A percentile compares a stretch with the other conserved stretches of the same genome.
Evolutionary conservation across 2,797 vertebrate species (phyloP).

Genomic region (Sparus aurata): DNA sequence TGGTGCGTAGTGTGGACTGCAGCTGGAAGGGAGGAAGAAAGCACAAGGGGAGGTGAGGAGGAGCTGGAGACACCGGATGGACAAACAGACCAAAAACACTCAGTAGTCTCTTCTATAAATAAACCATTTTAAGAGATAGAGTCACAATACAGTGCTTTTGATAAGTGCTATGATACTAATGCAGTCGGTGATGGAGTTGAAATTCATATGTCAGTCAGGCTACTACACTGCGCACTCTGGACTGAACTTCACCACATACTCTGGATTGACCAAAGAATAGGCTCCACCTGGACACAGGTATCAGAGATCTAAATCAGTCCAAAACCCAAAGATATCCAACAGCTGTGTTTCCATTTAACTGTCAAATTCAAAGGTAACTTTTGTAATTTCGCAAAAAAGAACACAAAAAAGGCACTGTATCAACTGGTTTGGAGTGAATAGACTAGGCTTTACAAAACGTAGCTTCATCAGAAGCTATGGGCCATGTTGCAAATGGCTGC

Average conservation of each 20-base stretch:
- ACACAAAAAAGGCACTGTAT: too few relatives aligned
- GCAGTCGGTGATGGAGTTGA: neutral
- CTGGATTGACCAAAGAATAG: neutral
- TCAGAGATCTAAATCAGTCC: neutral
- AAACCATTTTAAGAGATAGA: conserved; percentile 24
- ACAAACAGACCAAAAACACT: conserved; percentile 37
- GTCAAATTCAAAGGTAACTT: too few relatives aligned
- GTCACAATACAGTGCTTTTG: neutral
- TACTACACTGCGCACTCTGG: too few relatives aligned
- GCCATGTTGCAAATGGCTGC: too few relatives aligned
- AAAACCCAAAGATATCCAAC: neutral
- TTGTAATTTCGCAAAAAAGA: neutral
- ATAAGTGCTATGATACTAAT: neutral
- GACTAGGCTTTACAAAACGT: too few relatives aligned
- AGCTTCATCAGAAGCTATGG: too few relatives aligned
- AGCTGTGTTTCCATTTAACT: too few relatives aligned
- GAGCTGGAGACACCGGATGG: conserved; percentile 45
- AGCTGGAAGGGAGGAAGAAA: conserved; percentile 40
- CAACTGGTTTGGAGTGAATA: too few relatives aligned
- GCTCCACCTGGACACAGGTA: neutral
- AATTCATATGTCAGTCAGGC: too few relatives aligned
- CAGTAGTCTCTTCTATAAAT: conserved; percentile 31
- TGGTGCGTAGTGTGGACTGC: neutral
- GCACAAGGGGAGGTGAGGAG: conserved; percentile 21
- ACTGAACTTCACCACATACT: too few relatives aligned